Percentiles rank a stretch among this genome's conserved stretches.
Evolutionary conservation across 2,797 vertebrate genomes (phyloP).

Genomic region (Acomys russatus): DNA sequence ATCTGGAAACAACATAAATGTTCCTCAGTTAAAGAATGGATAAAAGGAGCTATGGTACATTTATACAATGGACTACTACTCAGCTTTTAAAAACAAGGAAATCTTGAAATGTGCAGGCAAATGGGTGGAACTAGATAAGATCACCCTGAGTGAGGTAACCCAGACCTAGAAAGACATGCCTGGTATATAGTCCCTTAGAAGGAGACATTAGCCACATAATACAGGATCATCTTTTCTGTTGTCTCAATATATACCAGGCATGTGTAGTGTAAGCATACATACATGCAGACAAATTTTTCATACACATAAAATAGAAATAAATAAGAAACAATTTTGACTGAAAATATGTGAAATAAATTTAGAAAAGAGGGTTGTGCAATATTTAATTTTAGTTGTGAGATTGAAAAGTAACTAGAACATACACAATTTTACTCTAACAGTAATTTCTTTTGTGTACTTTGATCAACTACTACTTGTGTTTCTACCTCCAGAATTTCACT

Average conservation of each 20-base stretch:
- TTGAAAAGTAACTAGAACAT: neutral
- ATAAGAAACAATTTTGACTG: neutral
- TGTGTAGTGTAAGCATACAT: neutral
- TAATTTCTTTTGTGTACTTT: neutral
- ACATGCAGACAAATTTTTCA: neutral
- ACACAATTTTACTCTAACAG: neutral
- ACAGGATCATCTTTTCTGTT: neutral
- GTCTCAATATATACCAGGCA: neutral
- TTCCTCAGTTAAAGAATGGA: too few species aligned
- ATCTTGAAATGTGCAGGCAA: too few species aligned
- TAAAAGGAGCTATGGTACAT: too few species aligned
- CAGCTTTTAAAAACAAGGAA: too few species aligned
- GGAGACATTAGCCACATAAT: too few species aligned
- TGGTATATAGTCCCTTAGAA: too few species aligned
- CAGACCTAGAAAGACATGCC: too few species aligned
- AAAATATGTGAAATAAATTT: neutral
- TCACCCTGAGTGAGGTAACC: too few species aligned
- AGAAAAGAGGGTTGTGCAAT: neutral
- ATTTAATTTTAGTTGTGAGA: slow-evolving; percentile 20
- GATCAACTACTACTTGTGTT: neutral
- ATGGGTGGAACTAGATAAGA: too few species aligned
- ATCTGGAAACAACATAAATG: too few species aligned
- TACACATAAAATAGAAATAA: neutral
- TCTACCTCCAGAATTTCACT: neutral
- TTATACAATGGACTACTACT: too few species aligned